Conservation (phyloP, 2,888 invertebrate genomes). For the Halocaridina rubra region DNA sequence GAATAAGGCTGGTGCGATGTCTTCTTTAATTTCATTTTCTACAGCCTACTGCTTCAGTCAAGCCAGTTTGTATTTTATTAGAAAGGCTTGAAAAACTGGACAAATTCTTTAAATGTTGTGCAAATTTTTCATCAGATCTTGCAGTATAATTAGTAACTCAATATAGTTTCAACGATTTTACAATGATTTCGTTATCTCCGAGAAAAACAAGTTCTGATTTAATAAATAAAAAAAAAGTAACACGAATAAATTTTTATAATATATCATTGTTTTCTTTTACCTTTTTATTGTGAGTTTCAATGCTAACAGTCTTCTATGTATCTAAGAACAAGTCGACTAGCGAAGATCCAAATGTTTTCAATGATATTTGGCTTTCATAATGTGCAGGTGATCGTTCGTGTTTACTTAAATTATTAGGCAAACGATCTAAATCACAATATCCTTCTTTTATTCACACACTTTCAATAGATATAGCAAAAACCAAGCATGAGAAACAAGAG, state of each 20-base stretch:
- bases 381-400: not conserved
- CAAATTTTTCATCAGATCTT: not conserved
- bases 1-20: too few species aligned
- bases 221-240: not conserved
- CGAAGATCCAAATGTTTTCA: slow-evolving; percentile 5
- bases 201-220: slow-evolving; percentile 9
- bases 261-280: not conserved
- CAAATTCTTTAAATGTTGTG: not conserved
- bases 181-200: slow-evolving; percentile 15
- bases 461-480: not conserved
- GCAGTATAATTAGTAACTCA: slow-evolving; percentile 13
- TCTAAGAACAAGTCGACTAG: not conserved
- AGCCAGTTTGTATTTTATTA: not conserved
- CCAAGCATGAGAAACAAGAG: not conserved
- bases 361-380: slow-evolving; percentile 1
- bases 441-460: not conserved
- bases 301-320: not conserved
- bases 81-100: not conserved
- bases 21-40: slow-evolving; percentile 15
- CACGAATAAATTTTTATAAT: not conserved
- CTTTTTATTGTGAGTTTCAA: slow-evolving; percentile 10
- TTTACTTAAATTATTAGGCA: not conserved
- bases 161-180: slow-evolving; percentile 22
- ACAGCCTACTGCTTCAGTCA: too few species aligned
- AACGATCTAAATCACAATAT: not conserved